phyloP scores from a whole-genome alignment of 2,113 vertebrate species.

The Xiphias gladius region DNA sequence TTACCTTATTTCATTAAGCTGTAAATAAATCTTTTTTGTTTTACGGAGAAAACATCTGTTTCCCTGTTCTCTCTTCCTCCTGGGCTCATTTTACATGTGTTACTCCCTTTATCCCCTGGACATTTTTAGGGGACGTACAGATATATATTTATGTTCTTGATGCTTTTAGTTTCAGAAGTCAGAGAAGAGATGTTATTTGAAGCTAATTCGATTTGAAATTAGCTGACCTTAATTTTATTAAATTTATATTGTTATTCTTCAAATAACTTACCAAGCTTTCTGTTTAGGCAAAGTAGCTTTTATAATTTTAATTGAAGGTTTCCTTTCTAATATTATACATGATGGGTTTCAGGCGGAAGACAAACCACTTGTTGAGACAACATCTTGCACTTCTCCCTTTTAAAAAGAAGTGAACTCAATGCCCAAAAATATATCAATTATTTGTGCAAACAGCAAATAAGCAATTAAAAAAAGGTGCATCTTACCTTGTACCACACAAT shows the following conservation, averaged over 20 bases:
- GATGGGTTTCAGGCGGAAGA: background rate
- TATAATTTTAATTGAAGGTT: background rate
- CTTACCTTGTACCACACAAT: constrained; percentile 98
- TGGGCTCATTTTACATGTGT: too few relatives aligned
- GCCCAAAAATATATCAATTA: background rate
- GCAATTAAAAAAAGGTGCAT: background rate
- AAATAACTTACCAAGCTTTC: background rate
- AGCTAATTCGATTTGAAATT: constrained; percentile 36
- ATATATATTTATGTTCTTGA: background rate
- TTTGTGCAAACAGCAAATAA: background rate
- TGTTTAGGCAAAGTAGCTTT: background rate
- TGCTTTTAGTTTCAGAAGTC: background rate
- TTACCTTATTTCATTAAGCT: too few relatives aligned
- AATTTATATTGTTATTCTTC: constrained; percentile 9
- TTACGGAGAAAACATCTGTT: too few relatives aligned
- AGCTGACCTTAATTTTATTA: constrained; percentile 17
- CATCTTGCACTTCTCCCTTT: background rate
- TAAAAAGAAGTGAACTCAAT: background rate
- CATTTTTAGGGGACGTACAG: too few relatives aligned
- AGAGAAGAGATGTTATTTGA: constrained; percentile 8
- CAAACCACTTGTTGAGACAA: background rate
- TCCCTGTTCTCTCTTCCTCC: too few relatives aligned
- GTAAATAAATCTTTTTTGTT: too few relatives aligned
- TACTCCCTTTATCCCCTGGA: too few relatives aligned
- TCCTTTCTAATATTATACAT: constrained; percentile 2